Conservation (phyloP, 1,140 invertebrate genomes). For the Leguminivora glycinivorella region DNA sequence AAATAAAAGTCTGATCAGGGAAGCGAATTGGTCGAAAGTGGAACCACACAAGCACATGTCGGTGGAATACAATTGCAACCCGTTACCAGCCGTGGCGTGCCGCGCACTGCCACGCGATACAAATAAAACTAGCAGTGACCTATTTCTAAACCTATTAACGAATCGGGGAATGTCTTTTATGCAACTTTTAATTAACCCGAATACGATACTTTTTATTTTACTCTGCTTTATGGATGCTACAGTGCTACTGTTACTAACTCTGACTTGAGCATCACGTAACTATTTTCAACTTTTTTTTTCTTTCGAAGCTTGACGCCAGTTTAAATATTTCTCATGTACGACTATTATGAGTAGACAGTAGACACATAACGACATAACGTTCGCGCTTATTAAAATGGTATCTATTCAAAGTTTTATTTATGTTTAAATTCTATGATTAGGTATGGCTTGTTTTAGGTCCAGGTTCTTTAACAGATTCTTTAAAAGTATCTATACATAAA, state of each 20-base stretch:
- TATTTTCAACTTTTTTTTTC: background rate
- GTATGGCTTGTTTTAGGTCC: too few species aligned
- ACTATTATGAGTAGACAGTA: too few species aligned
- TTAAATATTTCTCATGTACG: too few species aligned
- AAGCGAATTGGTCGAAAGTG: slow-evolving; percentile 8
- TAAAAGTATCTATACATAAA: too few species aligned
- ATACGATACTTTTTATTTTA: slow-evolving; percentile 1
- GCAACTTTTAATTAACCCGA: slow-evolving; percentile 25
- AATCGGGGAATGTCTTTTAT: slow-evolving; percentile 9
- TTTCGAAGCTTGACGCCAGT: background rate
- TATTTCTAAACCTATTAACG: slow-evolving; percentile 25
- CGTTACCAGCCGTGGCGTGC: slow-evolving; percentile 21
- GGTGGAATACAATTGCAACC: slow-evolving; percentile 21
- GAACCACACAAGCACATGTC: slow-evolving; percentile 22
- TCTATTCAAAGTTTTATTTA: too few species aligned
- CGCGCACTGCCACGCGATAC: slow-evolving; percentile 25
- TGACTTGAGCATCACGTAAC: background rate
- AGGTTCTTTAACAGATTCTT: too few species aligned
- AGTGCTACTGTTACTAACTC: too few species aligned
- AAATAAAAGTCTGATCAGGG: background rate
- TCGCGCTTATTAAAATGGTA: too few species aligned
- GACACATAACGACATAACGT: too few species aligned
- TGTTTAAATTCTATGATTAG: too few species aligned
- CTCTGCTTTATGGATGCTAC: background rate
- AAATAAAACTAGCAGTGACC: slow-evolving; percentile 25